Conservation (phyloP, 2,888 invertebrate species). For the Julus scandinavius region DNA sequence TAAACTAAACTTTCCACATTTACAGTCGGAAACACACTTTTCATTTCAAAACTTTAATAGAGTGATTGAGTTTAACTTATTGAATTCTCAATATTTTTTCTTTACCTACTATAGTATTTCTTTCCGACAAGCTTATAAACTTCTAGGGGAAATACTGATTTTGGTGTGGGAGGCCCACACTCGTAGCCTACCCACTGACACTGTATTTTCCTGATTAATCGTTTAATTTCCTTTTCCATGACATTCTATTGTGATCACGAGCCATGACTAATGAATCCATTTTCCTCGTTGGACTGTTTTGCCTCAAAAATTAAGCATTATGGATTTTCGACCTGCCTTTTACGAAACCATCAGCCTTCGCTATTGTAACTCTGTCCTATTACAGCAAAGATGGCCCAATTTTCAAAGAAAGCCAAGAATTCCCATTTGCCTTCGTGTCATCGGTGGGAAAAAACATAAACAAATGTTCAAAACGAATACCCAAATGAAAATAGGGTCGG, state of each 20-base stretch:
- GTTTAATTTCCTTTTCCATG: not conserved
- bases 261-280: conserved; percentile 1
- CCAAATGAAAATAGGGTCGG: not conserved
- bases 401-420: not conserved
- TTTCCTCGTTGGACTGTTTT: not conserved
- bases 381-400: not conserved
- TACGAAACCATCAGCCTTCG: not conserved
- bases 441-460: not conserved
- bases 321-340: not conserved
- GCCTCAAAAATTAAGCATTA: not conserved
- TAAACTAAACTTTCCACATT: too few relatives aligned
- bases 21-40: too few relatives aligned
- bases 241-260: not conserved
- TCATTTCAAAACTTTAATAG: too few relatives aligned
- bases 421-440: not conserved
- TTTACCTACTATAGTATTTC: too few relatives aligned
- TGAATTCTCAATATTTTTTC: too few relatives aligned
- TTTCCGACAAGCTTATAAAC: too few relatives aligned
- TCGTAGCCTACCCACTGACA: not conserved
- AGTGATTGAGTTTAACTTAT: too few relatives aligned
- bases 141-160: too few relatives aligned
- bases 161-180: not conserved
- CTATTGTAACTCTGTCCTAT: not conserved
- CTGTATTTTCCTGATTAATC: not conserved
- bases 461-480: not conserved